Evolutionary conservation across 1,140 invertebrate genomes (phyloP).

Genomic region (Caenorhabditis latens): DNA sequence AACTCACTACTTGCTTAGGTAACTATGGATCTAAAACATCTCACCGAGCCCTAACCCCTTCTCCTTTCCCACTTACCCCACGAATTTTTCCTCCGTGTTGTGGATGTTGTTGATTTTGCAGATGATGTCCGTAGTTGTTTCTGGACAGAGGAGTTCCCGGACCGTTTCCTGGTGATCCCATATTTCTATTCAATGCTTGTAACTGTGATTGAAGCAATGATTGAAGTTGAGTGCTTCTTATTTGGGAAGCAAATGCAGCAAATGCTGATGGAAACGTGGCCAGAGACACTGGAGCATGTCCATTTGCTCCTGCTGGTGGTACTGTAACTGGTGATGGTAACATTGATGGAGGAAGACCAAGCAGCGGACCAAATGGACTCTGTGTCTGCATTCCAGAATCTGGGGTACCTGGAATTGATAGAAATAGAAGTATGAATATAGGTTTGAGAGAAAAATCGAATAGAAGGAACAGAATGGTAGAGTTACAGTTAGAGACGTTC

Average conservation of each 20-base stretch:
- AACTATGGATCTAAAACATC: too few relatives aligned
- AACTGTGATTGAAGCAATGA: slow-evolving; percentile 58
- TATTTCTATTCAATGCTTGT: slow-evolving; percentile 24
- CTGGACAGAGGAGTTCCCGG: slow-evolving; percentile 50
- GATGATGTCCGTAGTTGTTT: slow-evolving; percentile 33
- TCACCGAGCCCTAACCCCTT: too few relatives aligned
- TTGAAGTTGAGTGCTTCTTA: slow-evolving; percentile 54
- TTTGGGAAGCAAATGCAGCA: slow-evolving; percentile 55
- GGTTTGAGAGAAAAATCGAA: not conserved
- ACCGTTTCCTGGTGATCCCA: slow-evolving; percentile 17
- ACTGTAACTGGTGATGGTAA: slow-evolving; percentile 29
- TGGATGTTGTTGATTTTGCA: slow-evolving; percentile 28
- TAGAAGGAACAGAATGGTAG: not conserved
- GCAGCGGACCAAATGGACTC: slow-evolving; percentile 39
- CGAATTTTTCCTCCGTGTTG: slow-evolving; percentile 33
- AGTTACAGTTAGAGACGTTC: not conserved
- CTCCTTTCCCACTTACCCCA: slow-evolving; percentile 5
- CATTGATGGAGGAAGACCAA: not conserved
- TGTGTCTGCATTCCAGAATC: slow-evolving; percentile 38
- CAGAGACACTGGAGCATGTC: slow-evolving; percentile 9
- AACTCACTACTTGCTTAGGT: too few relatives aligned
- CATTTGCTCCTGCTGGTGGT: slow-evolving; percentile 10
- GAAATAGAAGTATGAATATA: not conserved
- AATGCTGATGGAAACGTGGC: slow-evolving; percentile 59
- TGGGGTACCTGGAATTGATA: slow-evolving; percentile 17